Base-by-base conservation (phyloP, 1,140 invertebrate genomes). In the Oppia nitens region DNA sequence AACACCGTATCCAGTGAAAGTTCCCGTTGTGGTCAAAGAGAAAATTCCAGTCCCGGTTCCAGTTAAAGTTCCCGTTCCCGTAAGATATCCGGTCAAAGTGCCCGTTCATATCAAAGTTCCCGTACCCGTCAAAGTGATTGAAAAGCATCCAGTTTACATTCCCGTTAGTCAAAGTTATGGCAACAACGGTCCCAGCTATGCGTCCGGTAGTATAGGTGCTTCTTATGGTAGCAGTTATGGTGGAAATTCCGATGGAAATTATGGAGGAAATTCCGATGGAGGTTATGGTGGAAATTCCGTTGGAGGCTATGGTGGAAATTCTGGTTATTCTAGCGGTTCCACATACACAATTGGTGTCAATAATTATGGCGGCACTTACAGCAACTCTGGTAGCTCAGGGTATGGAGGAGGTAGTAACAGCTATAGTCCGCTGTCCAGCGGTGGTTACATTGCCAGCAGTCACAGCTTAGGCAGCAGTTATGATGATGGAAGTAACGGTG, bases 71-170 rank as follows among this genome's bases (percentile, higher is more conserved):
- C 55, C 55, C 14, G 45, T 47, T 56, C 40, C 47, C 26, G 55
- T 56, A n/a, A 56, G 48, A 56, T 9, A 47, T n/a, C 55, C 55
- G 28, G 28, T 56, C 14, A 56, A 56, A 47, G 55, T 53, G 25
- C 51, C 51, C 3, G 23, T 25, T 53, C 51, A 20, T 12, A 26
- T 53, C 23, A 53, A 53, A 26, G 26, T 23, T 6, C 23, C 23
- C 12, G 12, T 23, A 4, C 51, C 51, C 6, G 17, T 40, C 32
- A 40, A 40, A 40, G 17, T 40, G 6, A 17, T 40, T 40, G 17
- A 40, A 23, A 20, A 26, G 9, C 21, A 26, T 12, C 51, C 51
- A 3, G 23, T 53, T 24, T 26, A 28, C 27, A 14, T 24, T 23
- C 12, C 23, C 9, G 26, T 20, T 26, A 26, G 27, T 6, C 4